Base-by-base conservation (phyloP, 2,888 invertebrate species). In the Trichacis sp. region DNA sequence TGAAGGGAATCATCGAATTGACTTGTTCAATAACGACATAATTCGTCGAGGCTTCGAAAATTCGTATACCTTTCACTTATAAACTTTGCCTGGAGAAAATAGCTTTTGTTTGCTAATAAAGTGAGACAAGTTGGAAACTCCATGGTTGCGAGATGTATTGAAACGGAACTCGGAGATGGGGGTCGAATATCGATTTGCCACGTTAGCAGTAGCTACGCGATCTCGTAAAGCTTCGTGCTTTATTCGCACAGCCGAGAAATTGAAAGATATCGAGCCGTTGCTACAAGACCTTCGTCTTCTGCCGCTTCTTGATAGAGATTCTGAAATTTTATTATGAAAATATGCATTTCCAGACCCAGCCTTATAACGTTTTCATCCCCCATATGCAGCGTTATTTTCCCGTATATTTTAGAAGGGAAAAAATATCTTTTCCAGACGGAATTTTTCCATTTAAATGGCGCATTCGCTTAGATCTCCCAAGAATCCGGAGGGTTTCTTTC, bases 121-220 rank as follows among this genome's bases (percentile, higher is more conserved):
- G 46, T 59, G 59, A 64, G 42, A 33, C 67, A 54, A 68, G 55
- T 64, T 59, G 63, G 57, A 63, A 68, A 68, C 53, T 60, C 65
- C 49, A 57, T 47, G 67, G 56, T 54, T 64, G 68, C 68, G 55
- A 65, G 60, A 68, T 66, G 66, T 68, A 68, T 68, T 68, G 69
- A 71, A 69, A 62, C 57, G 61, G 50, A 55, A 59, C 50, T 4
- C 49, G 30, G 71, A 72, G 72, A 69, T 73, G 70, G 73, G 73
- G 73, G 74, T 73, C 71, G 76, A 73, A 74, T 77, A 78, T 78
- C 77, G 78, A 78, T 78, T 73, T 72, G 75, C 73, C 70, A 69
- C 73, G 73, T 76, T 71, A 69, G 76, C 76, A 74, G 54, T 64
- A 67, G 48, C 49, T 70, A 67, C 69, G 64, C 63, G 69, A 73